phyloP scores from a whole-genome alignment of 2,888 invertebrate species.

The Physocephala rufipes region DNA sequence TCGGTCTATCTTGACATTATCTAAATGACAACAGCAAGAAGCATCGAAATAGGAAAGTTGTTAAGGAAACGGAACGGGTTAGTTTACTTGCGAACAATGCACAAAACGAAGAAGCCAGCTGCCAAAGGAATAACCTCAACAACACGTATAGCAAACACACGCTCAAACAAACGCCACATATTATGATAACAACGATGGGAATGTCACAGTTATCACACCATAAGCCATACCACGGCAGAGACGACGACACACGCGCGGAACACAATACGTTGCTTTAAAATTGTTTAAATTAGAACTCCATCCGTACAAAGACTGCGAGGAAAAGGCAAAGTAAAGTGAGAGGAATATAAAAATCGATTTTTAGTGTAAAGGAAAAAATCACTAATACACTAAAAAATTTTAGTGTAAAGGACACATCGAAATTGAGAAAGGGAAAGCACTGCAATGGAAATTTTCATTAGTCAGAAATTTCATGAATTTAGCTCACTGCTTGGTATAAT shows the following conservation, averaged over 20 bases:
- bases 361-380: neutral
- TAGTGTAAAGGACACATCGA: no score
- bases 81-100: slow-evolving; percentile 36
- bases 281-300: neutral
- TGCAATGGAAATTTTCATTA: no score
- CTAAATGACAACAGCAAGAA: no score
- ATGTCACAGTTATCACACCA: neutral
- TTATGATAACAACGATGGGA: slow-evolving; percentile 13
- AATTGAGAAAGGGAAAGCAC: neutral
- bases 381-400: no score
- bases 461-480: no score
- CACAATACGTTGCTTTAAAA: slow-evolving; percentile 61
- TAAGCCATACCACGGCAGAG: neutral
- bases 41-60: no score
- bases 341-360: neutral
- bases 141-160: slow-evolving; percentile 31
- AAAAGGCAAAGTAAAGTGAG: no score
- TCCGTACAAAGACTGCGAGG: neutral
- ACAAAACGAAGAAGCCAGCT: slow-evolving; percentile 31
- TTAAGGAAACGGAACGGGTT: slow-evolving; percentile 39
- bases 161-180: neutral
- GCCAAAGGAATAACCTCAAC: slow-evolving; percentile 4
- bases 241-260: slow-evolving; percentile 17
- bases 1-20: slow-evolving; percentile 22
- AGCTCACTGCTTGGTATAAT: no score